phyloP scores from a whole-genome alignment of 2,113 vertebrate species.

The Paramormyrops kingsleyae region DNA sequence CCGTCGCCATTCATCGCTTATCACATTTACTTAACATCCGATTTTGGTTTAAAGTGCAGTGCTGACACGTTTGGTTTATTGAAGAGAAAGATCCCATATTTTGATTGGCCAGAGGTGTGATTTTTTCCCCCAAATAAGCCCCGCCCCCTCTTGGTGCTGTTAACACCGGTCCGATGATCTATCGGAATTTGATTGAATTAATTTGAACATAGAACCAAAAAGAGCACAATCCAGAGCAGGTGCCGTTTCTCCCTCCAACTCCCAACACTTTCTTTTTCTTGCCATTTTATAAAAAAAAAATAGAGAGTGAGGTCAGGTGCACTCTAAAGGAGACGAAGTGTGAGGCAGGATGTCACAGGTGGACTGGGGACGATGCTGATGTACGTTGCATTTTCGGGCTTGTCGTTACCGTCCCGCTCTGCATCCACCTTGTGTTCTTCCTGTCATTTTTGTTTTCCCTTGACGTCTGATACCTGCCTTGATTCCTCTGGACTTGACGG shows the following conservation, averaged over 20 bases:
- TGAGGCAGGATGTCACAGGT: neutral
- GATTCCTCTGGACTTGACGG: neutral
- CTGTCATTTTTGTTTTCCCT: neutral
- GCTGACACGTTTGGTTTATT: neutral
- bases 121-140: neutral
- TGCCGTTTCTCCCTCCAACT: neutral
- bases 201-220: neutral
- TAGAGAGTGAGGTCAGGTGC: neutral
- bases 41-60: neutral
- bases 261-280: neutral
- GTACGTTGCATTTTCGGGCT: neutral
- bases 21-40: neutral
- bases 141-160: neutral
- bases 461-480: neutral
- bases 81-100: neutral
- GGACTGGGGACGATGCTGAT: neutral
- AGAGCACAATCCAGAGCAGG: neutral
- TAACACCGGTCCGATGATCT: neutral
- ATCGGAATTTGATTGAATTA: neutral
- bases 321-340: neutral
- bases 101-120: neutral
- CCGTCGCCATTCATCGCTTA: neutral
- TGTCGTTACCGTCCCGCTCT: neutral
- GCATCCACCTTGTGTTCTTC: neutral
- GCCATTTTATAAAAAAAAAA: neutral